Conservation (phyloP, 2,113 vertebrate species). For the Limanda limanda region DNA sequence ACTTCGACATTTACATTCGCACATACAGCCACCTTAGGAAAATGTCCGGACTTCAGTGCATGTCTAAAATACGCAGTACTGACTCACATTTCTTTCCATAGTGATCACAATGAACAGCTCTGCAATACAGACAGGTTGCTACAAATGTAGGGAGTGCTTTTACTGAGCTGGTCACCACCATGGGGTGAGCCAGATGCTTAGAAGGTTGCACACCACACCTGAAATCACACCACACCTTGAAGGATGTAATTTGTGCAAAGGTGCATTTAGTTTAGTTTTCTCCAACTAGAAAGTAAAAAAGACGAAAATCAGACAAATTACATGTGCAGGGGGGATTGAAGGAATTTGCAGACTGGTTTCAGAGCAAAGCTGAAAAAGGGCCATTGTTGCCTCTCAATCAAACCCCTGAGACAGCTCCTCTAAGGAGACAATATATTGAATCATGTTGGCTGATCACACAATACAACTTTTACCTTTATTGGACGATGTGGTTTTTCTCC, state of each 20-base stretch:
- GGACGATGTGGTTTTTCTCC: background rate
- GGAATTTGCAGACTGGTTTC: conserved; percentile 25
- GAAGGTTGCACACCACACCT: background rate
- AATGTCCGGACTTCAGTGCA: too few species aligned
- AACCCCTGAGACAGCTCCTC: background rate
- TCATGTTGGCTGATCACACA: background rate
- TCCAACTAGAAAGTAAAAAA: conserved; percentile 25
- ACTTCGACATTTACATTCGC: background rate
- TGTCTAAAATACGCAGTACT: background rate
- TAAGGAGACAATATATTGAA: background rate
- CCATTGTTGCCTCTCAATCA: background rate
- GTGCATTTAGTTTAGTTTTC: conserved; percentile 32
- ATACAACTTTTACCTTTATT: background rate
- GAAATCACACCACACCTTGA: conserved; percentile 2
- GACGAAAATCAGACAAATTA: conserved; percentile 16
- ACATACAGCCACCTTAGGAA: background rate
- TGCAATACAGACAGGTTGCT: background rate
- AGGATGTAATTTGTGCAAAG: conserved; percentile 35
- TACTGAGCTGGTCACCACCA: conserved; percentile 11
- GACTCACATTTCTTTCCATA: background rate
- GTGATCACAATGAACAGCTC: too few species aligned
- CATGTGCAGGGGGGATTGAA: conserved; percentile 17
- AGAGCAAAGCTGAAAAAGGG: conserved; percentile 13
- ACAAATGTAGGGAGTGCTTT: background rate
- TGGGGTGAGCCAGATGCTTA: conserved; percentile 17